phyloP scores from a whole-genome alignment of 2,797 vertebrate species.

The Dipus sagitta region DNA sequence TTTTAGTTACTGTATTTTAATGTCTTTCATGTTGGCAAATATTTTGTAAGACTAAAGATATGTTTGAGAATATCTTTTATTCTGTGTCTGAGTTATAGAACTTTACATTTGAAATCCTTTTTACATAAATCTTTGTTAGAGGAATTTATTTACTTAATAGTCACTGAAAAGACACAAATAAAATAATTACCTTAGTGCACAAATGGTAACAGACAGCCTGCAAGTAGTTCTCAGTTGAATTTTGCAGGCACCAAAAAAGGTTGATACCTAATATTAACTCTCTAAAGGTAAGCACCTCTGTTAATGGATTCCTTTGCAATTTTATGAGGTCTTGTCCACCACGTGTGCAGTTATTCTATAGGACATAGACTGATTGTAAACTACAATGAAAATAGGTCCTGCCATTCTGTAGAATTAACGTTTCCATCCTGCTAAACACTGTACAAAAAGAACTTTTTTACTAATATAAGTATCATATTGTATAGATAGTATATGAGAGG shows the following conservation, averaged over 20 bases:
- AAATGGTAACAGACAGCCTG: constrained; percentile 82
- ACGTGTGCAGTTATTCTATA: constrained; percentile 84
- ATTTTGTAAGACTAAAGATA: constrained; percentile 19
- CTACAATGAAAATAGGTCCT: constrained; percentile 80
- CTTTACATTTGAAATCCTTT: constrained; percentile 57
- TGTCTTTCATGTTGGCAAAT: constrained; percentile 6
- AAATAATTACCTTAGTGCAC: constrained; percentile 64
- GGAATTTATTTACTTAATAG: neutral
- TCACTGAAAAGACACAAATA: constrained; percentile 45
- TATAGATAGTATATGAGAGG: constrained; percentile 78
- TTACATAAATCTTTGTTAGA: constrained; percentile 18
- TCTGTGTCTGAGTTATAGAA: neutral
- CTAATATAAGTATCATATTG: constrained; percentile 82
- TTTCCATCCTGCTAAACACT: constrained; percentile 54
- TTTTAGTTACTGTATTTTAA: constrained; percentile 25
- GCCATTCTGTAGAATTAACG: constrained; percentile 77
- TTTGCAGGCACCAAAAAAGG: constrained; percentile 83
- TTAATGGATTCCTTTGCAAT: constrained; percentile 87
- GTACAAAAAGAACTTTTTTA: constrained; percentile 77
- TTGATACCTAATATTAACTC: constrained; percentile 83
- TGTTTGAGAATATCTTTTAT: constrained; percentile 28
- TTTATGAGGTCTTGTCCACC: constrained; percentile 86
- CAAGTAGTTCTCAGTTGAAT: constrained; percentile 82
- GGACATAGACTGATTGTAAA: constrained; percentile 83
- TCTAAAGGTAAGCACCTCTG: constrained; percentile 85